Evolutionary conservation across 1,140 invertebrate genomes (phyloP).

Genomic region (Drosophila seguyi): DNA sequence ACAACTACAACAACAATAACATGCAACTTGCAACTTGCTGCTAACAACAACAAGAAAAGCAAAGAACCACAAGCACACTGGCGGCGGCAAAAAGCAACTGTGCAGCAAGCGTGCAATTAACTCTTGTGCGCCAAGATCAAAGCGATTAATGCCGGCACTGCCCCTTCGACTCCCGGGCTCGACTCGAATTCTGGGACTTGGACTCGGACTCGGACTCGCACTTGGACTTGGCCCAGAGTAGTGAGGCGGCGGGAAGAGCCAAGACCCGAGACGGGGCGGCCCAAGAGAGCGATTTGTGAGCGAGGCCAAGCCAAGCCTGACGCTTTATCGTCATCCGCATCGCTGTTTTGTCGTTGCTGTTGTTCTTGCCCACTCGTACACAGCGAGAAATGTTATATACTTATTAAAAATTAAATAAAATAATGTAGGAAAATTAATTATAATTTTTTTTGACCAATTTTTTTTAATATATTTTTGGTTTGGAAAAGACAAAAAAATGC

Average conservation of each 20-base stretch:
- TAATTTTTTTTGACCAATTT: not conserved
- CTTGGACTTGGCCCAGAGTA: constrained; percentile 16
- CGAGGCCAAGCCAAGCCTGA: constrained; percentile 44
- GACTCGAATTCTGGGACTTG: constrained; percentile 15
- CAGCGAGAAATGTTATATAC: not conserved
- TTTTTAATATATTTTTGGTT: not conserved
- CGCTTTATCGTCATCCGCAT: constrained; percentile 60
- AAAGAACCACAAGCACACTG: constrained; percentile 22
- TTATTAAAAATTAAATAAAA: not conserved
- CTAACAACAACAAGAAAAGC: constrained; percentile 26
- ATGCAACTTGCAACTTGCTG: constrained; percentile 15
- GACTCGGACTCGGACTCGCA: constrained; percentile 4
- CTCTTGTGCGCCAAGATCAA: constrained; percentile 84
- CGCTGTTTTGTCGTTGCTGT: constrained; percentile 25
- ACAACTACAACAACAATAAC: constrained; percentile 35
- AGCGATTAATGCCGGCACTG: constrained; percentile 80
- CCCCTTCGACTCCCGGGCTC: constrained; percentile 19
- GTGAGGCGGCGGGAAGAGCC: not conserved
- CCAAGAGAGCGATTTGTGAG: constrained; percentile 2
- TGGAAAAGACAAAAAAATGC: not conserved
- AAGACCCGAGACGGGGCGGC: constrained; percentile 5
- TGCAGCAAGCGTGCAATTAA: constrained; percentile 85
- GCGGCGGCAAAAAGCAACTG: constrained; percentile 52
- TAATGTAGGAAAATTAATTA: not conserved
- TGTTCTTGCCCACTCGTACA: constrained; percentile 28